These are phyloP conservation scores for Scomber japonicus DNA, from an alignment of 2,113 vertebrate genomes.

Conservation along the genomic window DNA sequence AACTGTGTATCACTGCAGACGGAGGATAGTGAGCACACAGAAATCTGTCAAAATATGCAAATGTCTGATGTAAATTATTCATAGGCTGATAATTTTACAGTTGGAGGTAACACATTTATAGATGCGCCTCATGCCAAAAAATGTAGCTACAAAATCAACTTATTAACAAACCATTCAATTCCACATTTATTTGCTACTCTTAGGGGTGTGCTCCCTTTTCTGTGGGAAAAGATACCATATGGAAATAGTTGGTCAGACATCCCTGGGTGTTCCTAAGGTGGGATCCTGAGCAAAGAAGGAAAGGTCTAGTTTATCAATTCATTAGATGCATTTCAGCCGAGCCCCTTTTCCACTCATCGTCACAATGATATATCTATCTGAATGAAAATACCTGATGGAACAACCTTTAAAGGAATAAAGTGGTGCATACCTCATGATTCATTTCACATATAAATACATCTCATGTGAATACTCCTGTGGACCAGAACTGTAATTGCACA, in stretches of 20 bases:
- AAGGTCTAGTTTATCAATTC: constrained; percentile 15
- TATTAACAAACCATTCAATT: constrained; percentile 24
- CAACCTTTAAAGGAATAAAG: neutral
- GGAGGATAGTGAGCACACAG: constrained; percentile 6
- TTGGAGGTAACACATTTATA: constrained; percentile 17
- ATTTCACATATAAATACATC: neutral
- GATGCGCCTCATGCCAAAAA: constrained; percentile 10
- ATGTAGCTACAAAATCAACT: constrained; percentile 35
- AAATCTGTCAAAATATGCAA: constrained; percentile 30
- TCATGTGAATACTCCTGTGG: neutral
- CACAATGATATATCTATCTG: neutral
- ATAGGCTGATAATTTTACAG: constrained; percentile 37
- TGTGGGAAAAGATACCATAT: constrained; percentile 1
- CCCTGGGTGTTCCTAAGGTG: constrained; percentile 7
- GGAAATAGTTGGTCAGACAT: constrained; percentile 38
- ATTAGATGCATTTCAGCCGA: constrained; percentile 20
- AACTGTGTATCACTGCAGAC: constrained; percentile 24
- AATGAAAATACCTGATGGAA: constrained; percentile 10
- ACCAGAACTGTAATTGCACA: neutral
- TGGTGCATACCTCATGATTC: neutral
- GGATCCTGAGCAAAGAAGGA: neutral
- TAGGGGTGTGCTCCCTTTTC: neutral
- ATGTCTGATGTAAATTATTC: constrained; percentile 30
- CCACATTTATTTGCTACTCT: neutral
- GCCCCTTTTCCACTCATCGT: constrained; percentile 1